Percentiles rank a stretch among this genome's conserved stretches.
These are phyloP conservation scores for Drosophila nr. perissopoda DNA, from an alignment of 2,888 invertebrate genomes.

Conservation along the genomic window DNA sequence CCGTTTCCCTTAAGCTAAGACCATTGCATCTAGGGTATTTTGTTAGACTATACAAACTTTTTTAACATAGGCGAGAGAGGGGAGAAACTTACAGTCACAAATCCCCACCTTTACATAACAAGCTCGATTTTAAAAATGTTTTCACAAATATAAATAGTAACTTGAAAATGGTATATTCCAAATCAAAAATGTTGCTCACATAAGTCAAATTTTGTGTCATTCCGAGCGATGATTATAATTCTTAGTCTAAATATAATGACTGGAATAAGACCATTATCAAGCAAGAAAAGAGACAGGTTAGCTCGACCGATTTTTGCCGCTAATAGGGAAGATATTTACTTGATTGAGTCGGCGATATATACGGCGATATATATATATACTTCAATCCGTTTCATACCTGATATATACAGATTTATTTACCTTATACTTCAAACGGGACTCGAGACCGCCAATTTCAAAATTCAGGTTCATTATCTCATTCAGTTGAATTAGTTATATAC, in stretches of 20 bases:
- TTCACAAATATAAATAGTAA: neutral
- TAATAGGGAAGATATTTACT: neutral
- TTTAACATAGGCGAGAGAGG: neutral
- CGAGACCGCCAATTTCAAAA: neutral
- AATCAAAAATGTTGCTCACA: neutral
- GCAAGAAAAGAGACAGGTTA: neutral
- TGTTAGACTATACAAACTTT: neutral
- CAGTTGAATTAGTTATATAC: neutral
- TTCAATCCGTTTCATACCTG: neutral
- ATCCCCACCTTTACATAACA: neutral
- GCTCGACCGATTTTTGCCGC: accelerated
- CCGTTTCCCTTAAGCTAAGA: neutral
- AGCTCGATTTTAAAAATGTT: neutral
- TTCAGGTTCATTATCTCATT: neutral
- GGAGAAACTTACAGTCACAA: neutral
- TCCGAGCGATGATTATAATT: neutral
- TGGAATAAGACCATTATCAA: neutral
- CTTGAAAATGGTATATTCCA: neutral
- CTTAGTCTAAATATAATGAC: neutral
- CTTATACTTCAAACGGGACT: neutral
- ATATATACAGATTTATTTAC: neutral
- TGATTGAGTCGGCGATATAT: neutral
- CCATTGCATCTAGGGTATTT: neutral
- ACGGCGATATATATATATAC: too few species aligned
- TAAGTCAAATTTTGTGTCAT: accelerated